Conservation (phyloP, 2,113 vertebrate species). For the Hiodon alosoides region DNA sequence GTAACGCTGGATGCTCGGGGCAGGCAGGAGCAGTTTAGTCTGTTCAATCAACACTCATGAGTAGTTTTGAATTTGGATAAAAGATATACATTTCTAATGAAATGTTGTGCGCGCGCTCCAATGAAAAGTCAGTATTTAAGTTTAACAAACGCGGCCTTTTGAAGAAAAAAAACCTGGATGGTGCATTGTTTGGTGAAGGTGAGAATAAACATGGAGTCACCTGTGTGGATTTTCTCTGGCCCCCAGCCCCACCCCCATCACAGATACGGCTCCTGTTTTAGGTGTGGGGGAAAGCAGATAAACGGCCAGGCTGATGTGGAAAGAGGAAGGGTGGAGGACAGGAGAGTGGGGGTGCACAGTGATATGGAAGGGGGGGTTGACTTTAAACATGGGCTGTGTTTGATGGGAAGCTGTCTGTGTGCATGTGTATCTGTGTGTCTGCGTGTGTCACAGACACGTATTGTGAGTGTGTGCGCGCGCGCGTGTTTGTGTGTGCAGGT, state of each 20-base stretch:
- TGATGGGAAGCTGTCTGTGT: not conserved
- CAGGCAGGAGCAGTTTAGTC: too few relatives aligned
- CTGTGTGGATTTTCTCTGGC: conserved; percentile 8
- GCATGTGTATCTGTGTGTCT: too few relatives aligned
- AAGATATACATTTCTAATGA: too few relatives aligned
- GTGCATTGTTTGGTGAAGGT: not conserved
- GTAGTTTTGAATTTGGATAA: too few relatives aligned
- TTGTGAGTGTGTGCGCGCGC: not conserved
- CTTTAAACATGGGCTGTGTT: not conserved
- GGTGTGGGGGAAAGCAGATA: not conserved
- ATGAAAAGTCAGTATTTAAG: too few relatives aligned
- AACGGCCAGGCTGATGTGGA: not conserved
- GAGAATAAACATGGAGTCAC: conserved; percentile 3
- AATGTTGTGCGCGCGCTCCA: too few relatives aligned
- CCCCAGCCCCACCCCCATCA: not conserved
- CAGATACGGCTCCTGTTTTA: not conserved
- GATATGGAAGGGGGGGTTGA: not conserved
- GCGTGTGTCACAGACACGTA: too few relatives aligned
- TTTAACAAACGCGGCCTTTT: too few relatives aligned
- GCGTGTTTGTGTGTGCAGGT: not conserved
- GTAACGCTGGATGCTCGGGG: too few relatives aligned
- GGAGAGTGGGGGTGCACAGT: not conserved
- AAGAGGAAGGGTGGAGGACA: not conserved
- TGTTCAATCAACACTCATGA: too few relatives aligned
- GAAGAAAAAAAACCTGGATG: too few relatives aligned